Percentiles rank a stretch among this genome's conserved stretches.
Evolutionary conservation across 2,888 invertebrate species (phyloP).

Genomic region (Caenorhabditis plicata): DNA sequence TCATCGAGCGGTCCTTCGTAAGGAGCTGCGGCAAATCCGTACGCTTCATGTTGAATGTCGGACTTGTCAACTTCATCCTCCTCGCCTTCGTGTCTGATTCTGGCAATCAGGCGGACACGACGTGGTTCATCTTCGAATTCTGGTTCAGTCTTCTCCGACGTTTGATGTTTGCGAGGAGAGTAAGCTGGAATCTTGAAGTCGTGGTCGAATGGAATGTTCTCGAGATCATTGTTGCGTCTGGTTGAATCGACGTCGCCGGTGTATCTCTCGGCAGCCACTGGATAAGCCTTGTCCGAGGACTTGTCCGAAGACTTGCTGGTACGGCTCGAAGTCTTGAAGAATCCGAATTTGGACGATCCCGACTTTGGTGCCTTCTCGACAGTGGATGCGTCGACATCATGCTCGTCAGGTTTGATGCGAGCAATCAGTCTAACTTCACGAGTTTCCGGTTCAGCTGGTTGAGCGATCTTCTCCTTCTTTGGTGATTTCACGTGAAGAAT

Average conservation of each 20-base stretch:
- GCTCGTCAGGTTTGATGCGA: constrained; percentile 7
- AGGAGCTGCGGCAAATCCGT: constrained; percentile 6
- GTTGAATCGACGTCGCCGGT: constrained; percentile 2
- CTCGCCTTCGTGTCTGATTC: constrained; percentile 32
- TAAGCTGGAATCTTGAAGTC: background rate
- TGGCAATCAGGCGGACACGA: constrained; percentile 8
- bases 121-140: no score
- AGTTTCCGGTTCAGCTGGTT: constrained; percentile 12
- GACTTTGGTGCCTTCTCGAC: background rate
- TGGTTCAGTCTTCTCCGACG: background rate
- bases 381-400: background rate
- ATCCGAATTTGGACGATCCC: background rate
- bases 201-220: constrained; percentile 4
- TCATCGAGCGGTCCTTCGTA: constrained; percentile 28
- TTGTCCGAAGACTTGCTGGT: no score
- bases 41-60: constrained; percentile 16
- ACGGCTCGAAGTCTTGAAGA: background rate
- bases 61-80: constrained; percentile 33
- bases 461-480: constrained; percentile 17
- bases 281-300: background rate
- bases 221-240: constrained; percentile 5
- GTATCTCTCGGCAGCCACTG: background rate
- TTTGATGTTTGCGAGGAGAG: background rate
- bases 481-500: no score
- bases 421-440: constrained; percentile 26